Base-by-base conservation (phyloP, 2,113 vertebrate genomes). In the Fukomys damarensis region DNA sequence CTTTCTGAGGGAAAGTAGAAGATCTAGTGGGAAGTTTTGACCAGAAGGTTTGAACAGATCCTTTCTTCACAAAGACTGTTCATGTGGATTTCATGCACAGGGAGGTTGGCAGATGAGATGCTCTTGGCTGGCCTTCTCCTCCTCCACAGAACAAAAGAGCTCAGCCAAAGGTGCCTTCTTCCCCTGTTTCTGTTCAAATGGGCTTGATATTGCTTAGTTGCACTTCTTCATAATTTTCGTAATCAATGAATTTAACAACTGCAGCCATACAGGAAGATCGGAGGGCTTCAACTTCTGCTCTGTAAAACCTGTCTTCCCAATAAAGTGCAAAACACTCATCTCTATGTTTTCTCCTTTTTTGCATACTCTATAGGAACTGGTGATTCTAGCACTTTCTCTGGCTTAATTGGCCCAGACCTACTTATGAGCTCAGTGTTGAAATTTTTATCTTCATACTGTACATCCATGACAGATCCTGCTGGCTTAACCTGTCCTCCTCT, bases 201-300 rank as follows among this genome's bases (percentile, higher is more conserved):
- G 66, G 86, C 86, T 89, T 83, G 35, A 99, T 99, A 99, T 99
- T 99, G 97, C 99, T 99, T 96, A 99, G 99, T 94, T 99, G 99
- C 86, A 99, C 99, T 97, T 99, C 99, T 98, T 99, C 99, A 43
- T 99, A 99, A 98, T 99, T 99, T 94, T 99, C 99, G 90, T 99
- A 99, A 96, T 99, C 99, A 89, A 99, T 99, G 98, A 99, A 99
- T 56, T 99, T 99, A 96, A 99, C 99, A 97, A 99, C 99, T 28
- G 99, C 99, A 19, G 99, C 99, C 95, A 99, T 99, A 96, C 99
- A 99, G 35, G 99, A 99, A 86, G 20, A 56, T n/a, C 19, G 32
- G 10, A 35, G 8, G 32, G 79, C 11, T 22, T 56, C 52, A 49
- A 19, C 28, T 77, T 49, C 28, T 52, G 46, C 43, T 49, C 74